phyloP scores from a whole-genome alignment of 1,140 invertebrate species.

The Achatina immaculata region DNA sequence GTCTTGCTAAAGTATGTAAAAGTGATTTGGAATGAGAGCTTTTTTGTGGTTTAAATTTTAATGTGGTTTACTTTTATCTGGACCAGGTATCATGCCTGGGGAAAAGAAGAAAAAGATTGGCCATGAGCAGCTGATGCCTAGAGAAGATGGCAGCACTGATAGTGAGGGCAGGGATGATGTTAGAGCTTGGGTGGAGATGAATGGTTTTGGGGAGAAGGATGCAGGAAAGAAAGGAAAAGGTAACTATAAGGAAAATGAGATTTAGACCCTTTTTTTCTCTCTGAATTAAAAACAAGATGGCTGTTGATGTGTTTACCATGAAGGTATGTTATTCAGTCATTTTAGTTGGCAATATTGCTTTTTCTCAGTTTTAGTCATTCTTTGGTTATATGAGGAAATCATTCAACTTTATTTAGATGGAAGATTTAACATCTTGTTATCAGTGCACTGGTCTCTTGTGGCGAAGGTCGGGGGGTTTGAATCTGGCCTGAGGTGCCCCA shows the following conservation, averaged over 20 bases:
- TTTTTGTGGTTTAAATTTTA: not conserved
- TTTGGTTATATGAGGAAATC: not conserved
- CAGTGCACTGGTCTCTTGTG: too few relatives aligned
- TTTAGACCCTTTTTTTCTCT: not conserved
- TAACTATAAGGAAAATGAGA: too few relatives aligned
- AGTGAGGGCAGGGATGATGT: slow-evolving; percentile 32
- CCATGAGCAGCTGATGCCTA: not conserved
- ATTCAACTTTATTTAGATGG: not conserved
- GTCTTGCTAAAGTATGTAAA: too few relatives aligned
- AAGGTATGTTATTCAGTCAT: not conserved
- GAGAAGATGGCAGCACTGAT: slow-evolving; percentile 11
- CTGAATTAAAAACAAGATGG: not conserved
- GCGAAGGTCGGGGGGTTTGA: too few relatives aligned
- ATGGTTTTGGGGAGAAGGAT: slow-evolving; percentile 48
- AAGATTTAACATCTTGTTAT: not conserved
- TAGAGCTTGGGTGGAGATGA: slow-evolving; percentile 49
- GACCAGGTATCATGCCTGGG: slow-evolving; percentile 47
- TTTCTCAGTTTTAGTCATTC: not conserved
- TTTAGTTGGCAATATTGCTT: not conserved
- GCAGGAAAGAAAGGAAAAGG: slow-evolving; percentile 39
- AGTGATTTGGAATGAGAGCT: too few relatives aligned
- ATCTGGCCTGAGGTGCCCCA: too few relatives aligned
- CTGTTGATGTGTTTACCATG: not conserved
- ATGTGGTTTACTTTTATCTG: not conserved
- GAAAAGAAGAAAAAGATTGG: slow-evolving; percentile 50